Base-by-base conservation (phyloP, 2,113 vertebrate species). In the Coptodon rendalli region DNA sequence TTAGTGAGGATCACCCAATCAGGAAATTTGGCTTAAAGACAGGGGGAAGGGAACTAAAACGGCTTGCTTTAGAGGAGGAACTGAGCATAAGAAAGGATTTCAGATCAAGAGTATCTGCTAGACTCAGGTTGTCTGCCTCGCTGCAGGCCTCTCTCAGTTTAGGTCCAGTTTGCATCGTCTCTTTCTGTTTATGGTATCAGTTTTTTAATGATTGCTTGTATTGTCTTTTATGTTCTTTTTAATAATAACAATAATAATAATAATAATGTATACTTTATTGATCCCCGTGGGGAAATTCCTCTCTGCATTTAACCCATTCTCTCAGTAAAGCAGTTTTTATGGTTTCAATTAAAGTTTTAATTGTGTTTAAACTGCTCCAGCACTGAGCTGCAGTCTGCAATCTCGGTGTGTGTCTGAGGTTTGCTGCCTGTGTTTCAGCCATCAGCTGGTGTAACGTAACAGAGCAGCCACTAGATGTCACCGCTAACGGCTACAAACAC, bases 401-500 rank as follows among this genome's bases (percentile, higher is more conserved):
- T 24, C 68, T 73, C 1, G 0, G 2, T 0, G 12, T 3, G 38
- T 24, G 0, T 73, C 40, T 40, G 34, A 68, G 63, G 66, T 45
- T 73, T 73, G 27, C 5, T 53, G 1, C 48, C 22, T 83, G 50
- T 83, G 10, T 89, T 89, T 43, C 89, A 99, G 99, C 99, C 80
- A 97, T 99, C 91, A 98, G 98, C 89, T 99, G 99, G 98, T 98
- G 97, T 89, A 96, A 97, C 0, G 97, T 99, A 14, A 90, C 96
- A 19, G 96, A 98, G 11, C 96, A 97, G 40, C 98, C 98, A 57
- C 91, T 99, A 89, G 98, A 99, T 94, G 98, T 99, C 89, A 98
- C 97, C n/a, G 97, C 97, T 45, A 97, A 97, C 2, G 98, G 99
- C 80, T 97, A 98, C 94, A 98, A 97, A 17, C 98, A 99, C 45